Conservation (phyloP, 1,140 invertebrate species). For the Druon quercuslanigerum region DNA sequence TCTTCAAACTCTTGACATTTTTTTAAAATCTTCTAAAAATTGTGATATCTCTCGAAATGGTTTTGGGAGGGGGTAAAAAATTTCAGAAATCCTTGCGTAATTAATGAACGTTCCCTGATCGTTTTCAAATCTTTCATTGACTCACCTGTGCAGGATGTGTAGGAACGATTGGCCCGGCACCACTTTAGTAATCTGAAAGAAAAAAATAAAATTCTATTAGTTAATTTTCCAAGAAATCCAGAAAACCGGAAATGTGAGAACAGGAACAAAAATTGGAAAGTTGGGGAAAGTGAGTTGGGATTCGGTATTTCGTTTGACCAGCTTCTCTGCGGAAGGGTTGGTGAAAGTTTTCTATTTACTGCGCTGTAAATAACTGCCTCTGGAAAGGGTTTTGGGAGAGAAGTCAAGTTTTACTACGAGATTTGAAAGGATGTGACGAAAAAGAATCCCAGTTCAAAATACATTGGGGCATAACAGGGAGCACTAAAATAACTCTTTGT, state of each 20-base stretch:
- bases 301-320: slow-evolving; percentile 55
- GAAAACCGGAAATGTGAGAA: slow-evolving; percentile 24
- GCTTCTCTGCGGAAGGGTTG: slow-evolving; percentile 67
- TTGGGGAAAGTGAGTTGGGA: slow-evolving; percentile 46
- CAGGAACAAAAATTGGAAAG: slow-evolving; percentile 47
- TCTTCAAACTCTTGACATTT: no score
- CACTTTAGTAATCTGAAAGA: slow-evolving; percentile 61
- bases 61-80: no score
- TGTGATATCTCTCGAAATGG: no score
- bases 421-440: slow-evolving; percentile 23
- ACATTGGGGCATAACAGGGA: slow-evolving; percentile 15
- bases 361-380: slow-evolving; percentile 64
- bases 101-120: not conserved
- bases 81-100: no score
- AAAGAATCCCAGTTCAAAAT: slow-evolving; percentile 23
- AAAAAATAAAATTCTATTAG: slow-evolving; percentile 39
- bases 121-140: slow-evolving; percentile 43
- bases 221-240: not conserved
- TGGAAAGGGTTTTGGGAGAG: slow-evolving; percentile 54
- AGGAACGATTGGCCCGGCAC: slow-evolving; percentile 52
- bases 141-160: slow-evolving; percentile 59
- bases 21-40: no score
- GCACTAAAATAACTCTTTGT: slow-evolving; percentile 30
- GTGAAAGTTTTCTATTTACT: slow-evolving; percentile 69
- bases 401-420: slow-evolving; percentile 17